Percentiles rank a stretch among this genome's conserved stretches.
These are phyloP conservation scores for Lampropteryx suffumata DNA, from an alignment of 2,888 invertebrate genomes.

Conservation along the genomic window DNA sequence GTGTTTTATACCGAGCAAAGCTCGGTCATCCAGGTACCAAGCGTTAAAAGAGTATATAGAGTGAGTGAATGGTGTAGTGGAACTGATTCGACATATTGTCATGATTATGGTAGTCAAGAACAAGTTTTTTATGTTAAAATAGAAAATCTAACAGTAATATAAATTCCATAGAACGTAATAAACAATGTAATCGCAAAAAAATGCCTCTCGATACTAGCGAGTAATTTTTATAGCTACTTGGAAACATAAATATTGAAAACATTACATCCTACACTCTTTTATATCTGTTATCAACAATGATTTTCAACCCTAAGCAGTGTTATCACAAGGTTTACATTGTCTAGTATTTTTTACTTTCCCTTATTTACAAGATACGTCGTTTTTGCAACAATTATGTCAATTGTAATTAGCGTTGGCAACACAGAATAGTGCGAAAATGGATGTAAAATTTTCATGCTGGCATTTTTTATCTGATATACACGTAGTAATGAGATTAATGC, in stretches of 20 bases:
- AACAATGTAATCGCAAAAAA: too few relatives aligned
- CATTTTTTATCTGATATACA: conserved; percentile 27
- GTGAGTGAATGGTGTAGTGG: too few relatives aligned
- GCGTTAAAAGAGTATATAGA: too few relatives aligned
- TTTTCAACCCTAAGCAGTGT: neutral
- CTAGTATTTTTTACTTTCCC: conserved; percentile 1
- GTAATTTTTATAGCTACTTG: conserved; percentile 20
- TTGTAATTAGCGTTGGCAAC: conserved; percentile 54
- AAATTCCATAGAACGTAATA: too few relatives aligned
- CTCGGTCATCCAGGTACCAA: too few relatives aligned
- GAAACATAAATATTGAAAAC: conserved; percentile 32
- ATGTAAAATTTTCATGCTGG: conserved; percentile 31
- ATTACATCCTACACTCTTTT: conserved; percentile 11
- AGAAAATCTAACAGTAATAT: too few relatives aligned
- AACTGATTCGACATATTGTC: too few relatives aligned
- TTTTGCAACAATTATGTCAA: conserved; percentile 51
- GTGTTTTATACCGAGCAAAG: too few relatives aligned
- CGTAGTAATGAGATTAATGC: conserved; percentile 8
- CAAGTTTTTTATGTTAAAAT: too few relatives aligned
- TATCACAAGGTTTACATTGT: conserved; percentile 4
- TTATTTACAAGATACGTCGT: conserved; percentile 13
- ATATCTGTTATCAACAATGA: conserved; percentile 4
- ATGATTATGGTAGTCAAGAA: too few relatives aligned
- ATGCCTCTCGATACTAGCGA: neutral
- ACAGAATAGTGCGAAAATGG: conserved; percentile 36